These are phyloP conservation scores for Thalassoma bifasciatum DNA, from an alignment of 2,113 vertebrate genomes.

Conservation along the genomic window DNA sequence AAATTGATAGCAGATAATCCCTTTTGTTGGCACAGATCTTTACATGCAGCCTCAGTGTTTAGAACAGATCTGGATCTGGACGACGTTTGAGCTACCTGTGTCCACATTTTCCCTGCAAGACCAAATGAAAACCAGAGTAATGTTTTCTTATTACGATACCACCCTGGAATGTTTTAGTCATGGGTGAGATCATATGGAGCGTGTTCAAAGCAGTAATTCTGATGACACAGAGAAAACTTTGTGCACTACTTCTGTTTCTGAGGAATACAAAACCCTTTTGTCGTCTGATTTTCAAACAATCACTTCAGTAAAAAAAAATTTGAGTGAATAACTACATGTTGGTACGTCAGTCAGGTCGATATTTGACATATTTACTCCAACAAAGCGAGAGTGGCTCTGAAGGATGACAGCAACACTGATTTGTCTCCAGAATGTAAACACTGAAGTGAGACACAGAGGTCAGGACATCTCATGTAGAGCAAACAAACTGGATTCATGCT, in stretches of 20 bases:
- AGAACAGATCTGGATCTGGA: slow-evolving; percentile 16
- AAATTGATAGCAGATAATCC: slow-evolving; percentile 18
- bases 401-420: not conserved
- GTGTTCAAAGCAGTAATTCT: slow-evolving; percentile 34
- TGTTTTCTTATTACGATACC: slow-evolving; percentile 28
- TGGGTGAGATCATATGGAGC: slow-evolving; percentile 42
- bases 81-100: slow-evolving; percentile 15
- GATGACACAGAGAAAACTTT: slow-evolving; percentile 33
- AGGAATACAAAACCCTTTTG: slow-evolving; percentile 8
- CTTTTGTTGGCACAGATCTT: slow-evolving; percentile 22
- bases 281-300: slow-evolving; percentile 6
- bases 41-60: slow-evolving; percentile 6
- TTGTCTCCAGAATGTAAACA: not conserved
- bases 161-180: slow-evolving; percentile 67
- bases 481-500: slow-evolving; percentile 28
- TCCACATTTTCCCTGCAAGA: slow-evolving; percentile 1
- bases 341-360: not conserved
- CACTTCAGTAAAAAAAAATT: not conserved
- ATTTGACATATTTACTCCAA: not conserved
- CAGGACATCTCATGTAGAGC: slow-evolving; percentile 19
- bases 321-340: not conserved
- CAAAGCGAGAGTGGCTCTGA: not conserved
- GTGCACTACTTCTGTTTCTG: slow-evolving; percentile 7
- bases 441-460: not conserved
- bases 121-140: slow-evolving; percentile 57